These are phyloP conservation scores for Idris sp. DNA, from an alignment of 1,140 invertebrate genomes.

Conservation along the genomic window DNA sequence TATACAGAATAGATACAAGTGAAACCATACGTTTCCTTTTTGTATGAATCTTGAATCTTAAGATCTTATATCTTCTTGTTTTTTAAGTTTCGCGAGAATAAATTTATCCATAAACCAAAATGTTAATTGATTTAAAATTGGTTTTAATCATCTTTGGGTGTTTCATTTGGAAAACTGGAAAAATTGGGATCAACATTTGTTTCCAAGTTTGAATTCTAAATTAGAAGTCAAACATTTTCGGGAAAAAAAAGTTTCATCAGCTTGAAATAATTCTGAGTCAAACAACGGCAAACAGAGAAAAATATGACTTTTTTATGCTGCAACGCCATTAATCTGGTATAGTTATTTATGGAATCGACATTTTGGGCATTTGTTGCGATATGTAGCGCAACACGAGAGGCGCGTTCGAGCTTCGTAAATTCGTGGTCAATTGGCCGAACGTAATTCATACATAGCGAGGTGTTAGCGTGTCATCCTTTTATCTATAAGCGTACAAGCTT, in stretches of 20 bases:
- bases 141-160: too few species aligned
- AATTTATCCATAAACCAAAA: too few species aligned
- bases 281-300: too few species aligned
- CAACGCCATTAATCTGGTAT: constrained; percentile 31
- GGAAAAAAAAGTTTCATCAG: too few species aligned
- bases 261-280: too few species aligned
- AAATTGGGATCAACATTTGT: too few species aligned
- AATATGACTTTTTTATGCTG: too few species aligned
- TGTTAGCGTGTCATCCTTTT: constrained; percentile 65
- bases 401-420: constrained; percentile 70
- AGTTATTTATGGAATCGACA: constrained; percentile 48
- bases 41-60: constrained; percentile 3
- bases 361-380: constrained; percentile 42
- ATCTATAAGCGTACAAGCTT: constrained; percentile 60
- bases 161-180: too few species aligned
- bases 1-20: constrained; percentile 42
- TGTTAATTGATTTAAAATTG: too few species aligned
- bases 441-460: constrained; percentile 73
- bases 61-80: background rate
- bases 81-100: too few species aligned
- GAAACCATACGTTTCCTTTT: constrained; percentile 47
- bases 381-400: constrained; percentile 73
- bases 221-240: too few species aligned
- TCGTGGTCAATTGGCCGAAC: constrained; percentile 77
- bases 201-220: too few species aligned